Evolutionary conservation across 2,888 invertebrate species (phyloP), one percentile per base, ranked within the genome.

Genomic region (Cantharis rustica): DNA sequence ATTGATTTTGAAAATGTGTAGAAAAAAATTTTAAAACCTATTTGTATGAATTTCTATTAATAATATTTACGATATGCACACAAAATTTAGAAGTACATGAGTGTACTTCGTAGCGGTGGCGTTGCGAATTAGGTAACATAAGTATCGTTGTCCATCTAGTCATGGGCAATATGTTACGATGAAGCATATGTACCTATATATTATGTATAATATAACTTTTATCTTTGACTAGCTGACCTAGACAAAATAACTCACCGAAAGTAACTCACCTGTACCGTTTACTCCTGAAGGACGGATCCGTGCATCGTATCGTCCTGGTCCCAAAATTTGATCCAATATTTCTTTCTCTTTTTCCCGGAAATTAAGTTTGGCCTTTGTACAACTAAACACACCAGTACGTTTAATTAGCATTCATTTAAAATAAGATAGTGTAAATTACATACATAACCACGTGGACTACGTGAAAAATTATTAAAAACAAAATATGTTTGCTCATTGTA

Each of bases 281-380:
- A 96, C 94, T 84, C 97, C 97, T 74, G 96, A 96, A 73, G 97
- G 97, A 87, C 97, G 91, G 88, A 97, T 97, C 86, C 97, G 91
- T 81, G 96, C 96, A 90, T 97, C 97, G 91, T 97, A 97, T 83
- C 95, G 92, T 82, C 95, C 95, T 80, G 95, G 95, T 81, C 96
- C 96, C 86, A 97, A 91, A 89, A 97, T 97, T 90, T 95, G 94
- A 90, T 97, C 97, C 89, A 97, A 90, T 85, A 97, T 96, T 90
- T 96, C 94, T 89, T 97, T 97, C 90, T 97, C 97, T 90, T 95
- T 96, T 90, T 96, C 96, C 84, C 97, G 93, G 91, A 95, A 96
- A 92, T 97, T 97, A 88, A 95, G 93, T 91, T 94, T 95, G 86
- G 90, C 92, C 89, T 92, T 93, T 90, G 92, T 91, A 89, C 94